Evolutionary conservation across 64 coral and sea anemone species (phyloP).

Genomic region (Stylophora pistillata): DNA sequence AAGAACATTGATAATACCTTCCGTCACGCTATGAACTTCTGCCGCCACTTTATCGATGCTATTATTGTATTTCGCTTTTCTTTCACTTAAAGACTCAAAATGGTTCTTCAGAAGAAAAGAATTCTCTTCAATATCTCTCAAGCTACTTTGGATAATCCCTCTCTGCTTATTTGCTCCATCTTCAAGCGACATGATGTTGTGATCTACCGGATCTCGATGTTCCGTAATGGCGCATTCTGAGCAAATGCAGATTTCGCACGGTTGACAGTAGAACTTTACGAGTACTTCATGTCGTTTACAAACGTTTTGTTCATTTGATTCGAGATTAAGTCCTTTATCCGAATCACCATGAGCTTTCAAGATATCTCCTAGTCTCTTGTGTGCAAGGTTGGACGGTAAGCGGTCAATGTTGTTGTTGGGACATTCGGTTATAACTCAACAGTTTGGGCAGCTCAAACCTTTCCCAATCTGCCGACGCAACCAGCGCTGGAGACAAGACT

Average conservation of each 20-base stretch:
- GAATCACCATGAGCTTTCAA: constrained; percentile 54
- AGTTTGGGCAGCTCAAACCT: not conserved
- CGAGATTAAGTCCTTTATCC: constrained; percentile 10
- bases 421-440: not conserved
- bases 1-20: no score
- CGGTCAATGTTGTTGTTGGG: constrained; percentile 32
- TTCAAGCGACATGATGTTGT: no score
- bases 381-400: constrained; percentile 43
- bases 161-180: no score
- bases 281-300: not conserved
- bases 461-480: not conserved
- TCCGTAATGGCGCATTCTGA: constrained; percentile 13
- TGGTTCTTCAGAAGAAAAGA: no score
- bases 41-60: no score
- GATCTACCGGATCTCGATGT: constrained; percentile 4
- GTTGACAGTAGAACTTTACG: not conserved
- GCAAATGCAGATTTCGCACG: constrained; percentile 5
- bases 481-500: not conserved
- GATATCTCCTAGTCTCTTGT: constrained; percentile 43
- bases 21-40: no score
- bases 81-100: no score
- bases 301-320: not conserved
- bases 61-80: no score
- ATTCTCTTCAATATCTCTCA: no score
- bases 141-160: no score